Percentiles rank a stretch among this genome's conserved stretches.
phyloP scores from a whole-genome alignment of 2,888 invertebrate species.

The Sphecodes monilicornis region DNA sequence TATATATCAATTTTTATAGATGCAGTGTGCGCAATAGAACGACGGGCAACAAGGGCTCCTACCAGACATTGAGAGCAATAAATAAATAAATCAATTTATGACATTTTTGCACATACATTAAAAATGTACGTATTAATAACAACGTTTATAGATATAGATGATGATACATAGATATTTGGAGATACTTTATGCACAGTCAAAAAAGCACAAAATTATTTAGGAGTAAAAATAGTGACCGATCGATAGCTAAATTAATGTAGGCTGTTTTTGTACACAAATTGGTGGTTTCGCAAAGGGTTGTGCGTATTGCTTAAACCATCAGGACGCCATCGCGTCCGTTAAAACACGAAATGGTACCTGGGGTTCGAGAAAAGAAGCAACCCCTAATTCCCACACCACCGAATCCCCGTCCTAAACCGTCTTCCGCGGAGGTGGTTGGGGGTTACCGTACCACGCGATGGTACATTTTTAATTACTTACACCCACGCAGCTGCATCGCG shows the following conservation, averaged over 20 bases:
- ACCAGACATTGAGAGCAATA: no score
- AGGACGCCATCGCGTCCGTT: conserved; percentile 73
- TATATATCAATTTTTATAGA: no score
- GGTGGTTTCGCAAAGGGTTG: conserved; percentile 23
- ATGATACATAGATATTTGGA: no score
- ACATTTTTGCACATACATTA: no score
- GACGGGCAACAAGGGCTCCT: no score
- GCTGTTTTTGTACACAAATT: no score
- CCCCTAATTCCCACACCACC: conserved; percentile 70
- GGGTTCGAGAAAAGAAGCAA: conserved; percentile 73
- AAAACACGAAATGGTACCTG: conserved; percentile 78
- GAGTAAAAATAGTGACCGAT: background rate
- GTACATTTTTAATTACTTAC: conserved; percentile 85
- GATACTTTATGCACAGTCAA: background rate
- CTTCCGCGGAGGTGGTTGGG: conserved; percentile 66
- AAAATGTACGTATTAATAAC: no score
- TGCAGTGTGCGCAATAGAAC: no score
- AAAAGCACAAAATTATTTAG: background rate
- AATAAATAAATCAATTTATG: no score
- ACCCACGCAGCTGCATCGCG: conserved; percentile 85
- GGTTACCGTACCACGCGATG: conserved; percentile 83
- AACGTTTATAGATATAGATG: no score
- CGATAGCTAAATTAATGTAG: background rate
- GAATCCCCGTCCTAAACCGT: conserved; percentile 61
- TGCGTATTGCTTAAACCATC: conserved; percentile 50